These are phyloP conservation scores for Pterostichus madidus DNA, from an alignment of 2,888 invertebrate species.

Conservation along the genomic window DNA sequence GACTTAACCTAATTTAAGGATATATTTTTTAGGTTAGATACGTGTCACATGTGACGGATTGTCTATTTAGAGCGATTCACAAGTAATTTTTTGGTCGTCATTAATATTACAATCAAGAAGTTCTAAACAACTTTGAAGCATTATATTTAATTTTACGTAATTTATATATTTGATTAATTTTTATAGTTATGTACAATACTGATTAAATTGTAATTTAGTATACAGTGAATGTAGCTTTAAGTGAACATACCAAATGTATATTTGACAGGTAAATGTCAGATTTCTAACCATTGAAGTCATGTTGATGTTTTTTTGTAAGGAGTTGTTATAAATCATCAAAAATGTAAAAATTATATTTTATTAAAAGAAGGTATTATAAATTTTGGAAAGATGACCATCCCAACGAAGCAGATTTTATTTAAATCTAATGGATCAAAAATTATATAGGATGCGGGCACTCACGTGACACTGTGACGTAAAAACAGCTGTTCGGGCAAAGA, in stretches of 20 bases:
- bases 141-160: too few species aligned
- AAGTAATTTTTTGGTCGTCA: background rate
- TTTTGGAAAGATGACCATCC: constrained; percentile 68
- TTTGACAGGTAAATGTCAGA: constrained; percentile 37
- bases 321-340: constrained; percentile 34
- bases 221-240: background rate
- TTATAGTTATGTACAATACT: background rate
- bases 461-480: too few species aligned
- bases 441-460: too few species aligned
- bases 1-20: too few species aligned
- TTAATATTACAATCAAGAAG: background rate
- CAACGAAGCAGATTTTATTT: constrained; percentile 68
- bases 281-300: constrained; percentile 40
- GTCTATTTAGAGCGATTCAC: background rate
- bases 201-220: background rate
- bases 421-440: constrained; percentile 77
- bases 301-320: constrained; percentile 39
- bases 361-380: constrained; percentile 29
- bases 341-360: constrained; percentile 40
- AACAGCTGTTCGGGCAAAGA: too few species aligned
- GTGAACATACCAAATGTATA: constrained; percentile 12
- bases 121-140: too few species aligned
- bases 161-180: background rate
- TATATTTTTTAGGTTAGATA: constrained; percentile 27
- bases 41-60: constrained; percentile 24